phyloP scores from a whole-genome alignment of 2,113 vertebrate species.

The Melanerpes aurifrons region DNA sequence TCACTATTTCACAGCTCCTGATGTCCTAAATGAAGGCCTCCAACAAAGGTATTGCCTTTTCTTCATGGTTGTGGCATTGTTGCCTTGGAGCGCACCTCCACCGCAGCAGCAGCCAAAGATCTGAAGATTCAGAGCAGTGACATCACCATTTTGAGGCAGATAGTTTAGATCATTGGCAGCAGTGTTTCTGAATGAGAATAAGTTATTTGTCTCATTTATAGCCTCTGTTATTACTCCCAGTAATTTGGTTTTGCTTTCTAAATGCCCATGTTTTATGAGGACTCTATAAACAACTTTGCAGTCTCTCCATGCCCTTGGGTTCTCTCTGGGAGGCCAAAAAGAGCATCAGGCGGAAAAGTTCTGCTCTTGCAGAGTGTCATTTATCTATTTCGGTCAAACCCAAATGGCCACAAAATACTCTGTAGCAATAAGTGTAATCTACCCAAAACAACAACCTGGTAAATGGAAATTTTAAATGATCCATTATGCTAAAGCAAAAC shows the following conservation, averaged over 20 bases:
- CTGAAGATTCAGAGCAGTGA: neutral
- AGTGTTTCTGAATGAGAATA: neutral
- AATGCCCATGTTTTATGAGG: constrained; percentile 22
- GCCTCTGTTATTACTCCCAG: constrained; percentile 17
- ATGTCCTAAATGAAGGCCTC: neutral
- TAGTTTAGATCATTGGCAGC: neutral
- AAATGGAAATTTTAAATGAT: neutral
- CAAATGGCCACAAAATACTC: neutral
- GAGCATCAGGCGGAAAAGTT: neutral
- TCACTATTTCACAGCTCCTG: neutral
- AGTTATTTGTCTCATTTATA: constrained; percentile 49
- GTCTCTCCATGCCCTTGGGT: neutral
- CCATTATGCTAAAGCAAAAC: neutral
- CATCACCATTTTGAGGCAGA: neutral
- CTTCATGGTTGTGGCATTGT: accelerated
- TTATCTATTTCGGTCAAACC: constrained; percentile 1
- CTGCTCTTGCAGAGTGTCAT: neutral
- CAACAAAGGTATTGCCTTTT: neutral
- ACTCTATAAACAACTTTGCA: neutral
- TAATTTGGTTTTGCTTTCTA: constrained; percentile 36
- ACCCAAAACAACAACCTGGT: neutral
- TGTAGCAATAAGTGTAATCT: neutral
- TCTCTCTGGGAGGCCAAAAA: constrained; percentile 26
- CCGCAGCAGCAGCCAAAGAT: neutral
- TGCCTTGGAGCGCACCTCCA: neutral